Conservation (phyloP, 2,797 vertebrate species). For the Chelidonichthys spinosus region DNA sequence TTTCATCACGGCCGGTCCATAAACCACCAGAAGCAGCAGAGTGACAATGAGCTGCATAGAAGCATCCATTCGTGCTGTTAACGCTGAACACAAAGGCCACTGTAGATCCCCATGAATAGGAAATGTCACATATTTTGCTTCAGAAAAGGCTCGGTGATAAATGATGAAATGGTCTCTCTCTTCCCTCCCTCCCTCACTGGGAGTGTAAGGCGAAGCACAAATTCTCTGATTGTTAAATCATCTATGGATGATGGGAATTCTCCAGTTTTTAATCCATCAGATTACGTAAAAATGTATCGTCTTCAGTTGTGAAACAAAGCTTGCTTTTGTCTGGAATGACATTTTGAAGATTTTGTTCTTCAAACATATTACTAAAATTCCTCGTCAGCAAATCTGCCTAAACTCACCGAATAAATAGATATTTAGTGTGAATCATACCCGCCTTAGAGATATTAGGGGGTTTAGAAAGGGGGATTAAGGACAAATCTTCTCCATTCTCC, state of each 20-base stretch:
- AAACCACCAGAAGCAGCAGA: conserved; percentile 68
- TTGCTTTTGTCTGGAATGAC: neutral
- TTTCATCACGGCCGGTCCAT: conserved; percentile 54
- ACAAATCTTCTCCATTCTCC: neutral
- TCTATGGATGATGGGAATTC: neutral
- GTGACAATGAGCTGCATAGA: conserved; percentile 74
- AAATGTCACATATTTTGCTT: conserved; percentile 70
- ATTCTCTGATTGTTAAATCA: neutral
- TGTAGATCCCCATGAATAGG: conserved; percentile 60
- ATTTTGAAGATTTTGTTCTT: neutral
- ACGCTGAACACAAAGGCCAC: conserved; percentile 75
- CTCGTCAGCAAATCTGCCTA: neutral
- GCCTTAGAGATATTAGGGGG: neutral
- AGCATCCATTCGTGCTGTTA: conserved; percentile 61
- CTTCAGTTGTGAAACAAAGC: neutral
- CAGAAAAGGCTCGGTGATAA: conserved; percentile 47
- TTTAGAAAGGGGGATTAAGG: neutral
- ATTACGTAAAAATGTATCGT: neutral
- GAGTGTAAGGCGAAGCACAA: neutral
- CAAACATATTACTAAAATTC: neutral
- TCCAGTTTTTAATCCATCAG: neutral
- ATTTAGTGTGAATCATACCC: neutral
- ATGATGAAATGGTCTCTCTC: conserved; percentile 36
- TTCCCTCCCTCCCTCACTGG: neutral
- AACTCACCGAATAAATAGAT: neutral